Evolutionary conservation across 2,888 invertebrate species (phyloP), one percentile per base, ranked within the genome.

Genomic region (Drosophila buzzatii): DNA sequence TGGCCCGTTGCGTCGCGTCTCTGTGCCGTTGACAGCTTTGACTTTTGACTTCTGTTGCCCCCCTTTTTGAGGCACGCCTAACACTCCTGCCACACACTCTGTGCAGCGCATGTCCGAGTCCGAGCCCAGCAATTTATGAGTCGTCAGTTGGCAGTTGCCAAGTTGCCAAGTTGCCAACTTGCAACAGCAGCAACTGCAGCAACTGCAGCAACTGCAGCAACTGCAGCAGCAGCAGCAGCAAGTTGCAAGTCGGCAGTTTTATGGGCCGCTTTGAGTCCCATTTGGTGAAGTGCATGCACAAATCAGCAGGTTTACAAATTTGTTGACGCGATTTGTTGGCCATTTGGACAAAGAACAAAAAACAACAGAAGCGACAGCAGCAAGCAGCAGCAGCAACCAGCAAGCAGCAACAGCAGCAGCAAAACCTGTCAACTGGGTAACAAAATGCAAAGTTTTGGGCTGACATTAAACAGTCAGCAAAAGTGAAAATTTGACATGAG

Each of bases 401-500:
- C n/a, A 23, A 23, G 23, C 23, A 23, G 27, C 8, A 59, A 27
- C 53, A 64, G 7, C 47, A 58, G 23, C 42, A 58, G 27, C 58
- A 65, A 70, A 62, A 39, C 42, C 59, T 52, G 44, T 57, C 75
- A 73, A 45, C 68, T 62, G 62, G 41, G 51, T 44, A 72, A 49
- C 41, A 67, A 61, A 77, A 76, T 77, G 45, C 68, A 68, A 76
- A 78, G 69, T 79, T 78, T 80, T 76, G 61, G 70, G 44, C 73
- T 76, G 76, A 85, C 88, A 81, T 85, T 87, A 85, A 84, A 87
- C 74, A 85, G 88, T 85, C 83, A 82, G 88, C 72, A 88, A 85
- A 85, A 88, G 89, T 88, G 84, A 85, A 85, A 85, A 85, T 85
- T 88, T 85, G 88, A 85, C 86, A 83, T 71, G 70, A 76, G 68